These are phyloP conservation scores for Galeruca laticollis DNA, from an alignment of 2,888 invertebrate genomes.

Conservation along the genomic window DNA sequence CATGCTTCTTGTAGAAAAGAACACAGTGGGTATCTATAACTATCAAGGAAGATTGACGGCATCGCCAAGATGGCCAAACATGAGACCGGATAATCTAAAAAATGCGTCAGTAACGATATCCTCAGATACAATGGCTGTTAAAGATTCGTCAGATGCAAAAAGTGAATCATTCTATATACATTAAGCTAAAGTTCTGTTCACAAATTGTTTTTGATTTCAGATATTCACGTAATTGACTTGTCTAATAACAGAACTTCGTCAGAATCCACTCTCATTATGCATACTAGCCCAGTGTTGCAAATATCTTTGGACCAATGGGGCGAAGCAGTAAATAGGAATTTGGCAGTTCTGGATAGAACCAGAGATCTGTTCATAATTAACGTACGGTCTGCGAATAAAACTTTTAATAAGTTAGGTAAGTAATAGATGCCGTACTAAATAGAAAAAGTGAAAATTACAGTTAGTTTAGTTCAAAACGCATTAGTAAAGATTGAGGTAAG, in stretches of 20 bases:
- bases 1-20: slow-evolving; percentile 88
- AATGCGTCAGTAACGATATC: slow-evolving; percentile 84
- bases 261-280: slow-evolving; percentile 80
- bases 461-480: too few species aligned
- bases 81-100: slow-evolving; percentile 85
- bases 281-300: slow-evolving; percentile 83
- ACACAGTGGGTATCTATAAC: slow-evolving; percentile 86
- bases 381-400: slow-evolving; percentile 74
- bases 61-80: slow-evolving; percentile 87
- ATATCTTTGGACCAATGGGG: slow-evolving; percentile 90
- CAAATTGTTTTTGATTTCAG: slow-evolving; percentile 66
- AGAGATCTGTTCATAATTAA: slow-evolving; percentile 88
- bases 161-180: slow-evolving; percentile 67
- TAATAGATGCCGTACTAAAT: slow-evolving; percentile 30
- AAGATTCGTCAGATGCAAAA: slow-evolving; percentile 88
- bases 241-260: slow-evolving; percentile 77
- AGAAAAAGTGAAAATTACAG: too few species aligned
- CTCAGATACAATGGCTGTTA: slow-evolving; percentile 86
- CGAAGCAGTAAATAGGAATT: slow-evolving; percentile 79
- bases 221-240: slow-evolving; percentile 88
- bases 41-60: slow-evolving; percentile 92
- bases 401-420: slow-evolving; percentile 80
- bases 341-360: slow-evolving; percentile 91
- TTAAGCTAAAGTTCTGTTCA: neutral
- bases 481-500: too few species aligned